Evolutionary conservation across 2,888 invertebrate genomes (phyloP), one percentile per base, ranked within the genome.

Genomic region (Piscicola geometra): DNA sequence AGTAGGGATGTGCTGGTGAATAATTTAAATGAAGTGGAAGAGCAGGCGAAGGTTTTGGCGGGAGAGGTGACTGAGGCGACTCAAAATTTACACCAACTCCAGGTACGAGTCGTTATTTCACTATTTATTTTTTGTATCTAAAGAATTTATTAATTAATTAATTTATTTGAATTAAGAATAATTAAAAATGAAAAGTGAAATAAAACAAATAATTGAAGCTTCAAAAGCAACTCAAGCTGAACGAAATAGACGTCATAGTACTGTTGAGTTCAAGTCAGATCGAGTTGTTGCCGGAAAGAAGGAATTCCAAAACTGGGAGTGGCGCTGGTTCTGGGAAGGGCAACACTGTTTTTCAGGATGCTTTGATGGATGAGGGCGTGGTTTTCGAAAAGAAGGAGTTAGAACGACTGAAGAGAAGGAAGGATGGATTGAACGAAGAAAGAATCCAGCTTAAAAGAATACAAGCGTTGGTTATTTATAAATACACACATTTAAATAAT

Each of bases 201-300:
- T n/a, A n/a, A n/a, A n/a, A n/a, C n/a, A n/a, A n/a, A 25, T 18
- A 9, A 15, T 75, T 78, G 32, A 79, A 85, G 85, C 81, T 85
- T 76, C 84, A 86, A 81, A 86, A 86, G 77, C 93, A 93, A 84
- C 88, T 88, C 77, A 86, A 85, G 82, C 85, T 94, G 82, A 94
- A 94, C 82, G 90, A 92, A 76, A 89, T 94, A 1, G 89, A 90
- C 76, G 82, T 85, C 12, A 83, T 85, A 28, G 84, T 84, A 36
- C 83, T 83, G 0, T 78, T 85, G 72, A 83, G 82, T 66, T 80
- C 85, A 15, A 83, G 84, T 78, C 86, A 86, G 81, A 84, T 86
- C 52, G 84, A 85, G 79, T 81, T 84, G 80, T 81, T 84, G 78
- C 79, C 25, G 32, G 18, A 82, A 32, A 83, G 83, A 75, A 82